phyloP scores from a whole-genome alignment of 2,797 vertebrate genomes.

The Ctenosaura bakeri region DNA sequence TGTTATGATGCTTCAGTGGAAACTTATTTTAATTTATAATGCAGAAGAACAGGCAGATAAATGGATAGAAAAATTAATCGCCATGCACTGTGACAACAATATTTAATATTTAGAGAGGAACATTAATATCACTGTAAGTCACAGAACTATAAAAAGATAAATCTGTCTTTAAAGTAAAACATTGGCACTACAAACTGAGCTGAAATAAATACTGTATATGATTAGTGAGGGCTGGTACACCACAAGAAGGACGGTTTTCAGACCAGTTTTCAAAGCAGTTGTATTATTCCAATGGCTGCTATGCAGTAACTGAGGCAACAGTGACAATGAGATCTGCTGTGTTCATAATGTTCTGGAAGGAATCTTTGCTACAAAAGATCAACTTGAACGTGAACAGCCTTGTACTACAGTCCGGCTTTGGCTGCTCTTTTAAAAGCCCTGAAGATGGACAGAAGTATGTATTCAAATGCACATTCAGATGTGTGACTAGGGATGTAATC shows the following conservation, averaged over 20 bases:
- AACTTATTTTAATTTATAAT: not conserved
- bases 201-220: not conserved
- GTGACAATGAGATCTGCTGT: not conserved
- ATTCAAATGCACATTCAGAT: not conserved
- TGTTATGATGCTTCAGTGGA: not conserved
- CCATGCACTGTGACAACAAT: not conserved
- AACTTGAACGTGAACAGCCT: not conserved
- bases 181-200: not conserved
- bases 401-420: not conserved
- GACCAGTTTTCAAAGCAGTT: not conserved
- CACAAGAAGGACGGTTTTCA: not conserved
- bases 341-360: not conserved
- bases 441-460: not conserved
- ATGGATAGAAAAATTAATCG: not conserved
- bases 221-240: not conserved
- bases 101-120: not conserved
- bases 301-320: not conserved
- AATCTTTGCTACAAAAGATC: not conserved
- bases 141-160: conserved; percentile 4
- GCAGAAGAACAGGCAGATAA: not conserved
- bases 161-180: not conserved
- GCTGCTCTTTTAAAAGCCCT: not conserved
- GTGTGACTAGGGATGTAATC: too few relatives aligned
- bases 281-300: not conserved
- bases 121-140: not conserved